A percentile compares a stretch with the other conserved stretches of the same genome.
Conservation (phyloP, 1,140 invertebrate genomes). For the Copidosoma floridanum region DNA sequence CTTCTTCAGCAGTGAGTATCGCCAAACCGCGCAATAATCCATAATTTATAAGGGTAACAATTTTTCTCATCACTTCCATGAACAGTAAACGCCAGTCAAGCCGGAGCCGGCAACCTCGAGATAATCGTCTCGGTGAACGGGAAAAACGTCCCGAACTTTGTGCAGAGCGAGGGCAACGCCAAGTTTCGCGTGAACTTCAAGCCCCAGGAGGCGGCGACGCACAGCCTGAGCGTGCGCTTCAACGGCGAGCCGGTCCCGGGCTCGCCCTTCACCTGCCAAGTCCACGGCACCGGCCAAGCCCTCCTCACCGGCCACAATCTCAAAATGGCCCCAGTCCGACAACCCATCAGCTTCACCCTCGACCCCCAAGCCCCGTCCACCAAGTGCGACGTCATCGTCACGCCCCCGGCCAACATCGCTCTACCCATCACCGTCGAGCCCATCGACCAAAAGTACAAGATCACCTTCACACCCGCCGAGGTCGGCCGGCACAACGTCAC, state of each 20-base stretch:
- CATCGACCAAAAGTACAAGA: slow-evolving; percentile 68
- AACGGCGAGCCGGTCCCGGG: slow-evolving; percentile 94
- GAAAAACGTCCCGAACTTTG: slow-evolving; percentile 97
- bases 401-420: slow-evolving; percentile 75
- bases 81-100: slow-evolving; percentile 75
- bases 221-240: slow-evolving; percentile 89
- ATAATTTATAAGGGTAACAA: too few relatives aligned
- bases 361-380: slow-evolving; percentile 59
- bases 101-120: slow-evolving; percentile 92
- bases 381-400: slow-evolving; percentile 67
- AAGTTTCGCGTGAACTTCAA: slow-evolving; percentile 96
- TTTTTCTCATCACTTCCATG: too few relatives aligned
- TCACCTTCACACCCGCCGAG: slow-evolving; percentile 77
- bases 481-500: slow-evolving; percentile 84
- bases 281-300: slow-evolving; percentile 64
- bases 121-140: slow-evolving; percentile 98
- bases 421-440: slow-evolving; percentile 66
- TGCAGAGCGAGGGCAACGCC: slow-evolving; percentile 95
- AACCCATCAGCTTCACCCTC: slow-evolving; percentile 61
- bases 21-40: too few relatives aligned
- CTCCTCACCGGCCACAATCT: slow-evolving; percentile 62
- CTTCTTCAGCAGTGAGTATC: slow-evolving; percentile 86
- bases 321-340: slow-evolving; percentile 63
- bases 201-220: slow-evolving; percentile 85
- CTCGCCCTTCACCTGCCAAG: slow-evolving; percentile 84